phyloP scores from a whole-genome alignment of 1,140 invertebrate genomes.

The Drosophila equinoxialis region DNA sequence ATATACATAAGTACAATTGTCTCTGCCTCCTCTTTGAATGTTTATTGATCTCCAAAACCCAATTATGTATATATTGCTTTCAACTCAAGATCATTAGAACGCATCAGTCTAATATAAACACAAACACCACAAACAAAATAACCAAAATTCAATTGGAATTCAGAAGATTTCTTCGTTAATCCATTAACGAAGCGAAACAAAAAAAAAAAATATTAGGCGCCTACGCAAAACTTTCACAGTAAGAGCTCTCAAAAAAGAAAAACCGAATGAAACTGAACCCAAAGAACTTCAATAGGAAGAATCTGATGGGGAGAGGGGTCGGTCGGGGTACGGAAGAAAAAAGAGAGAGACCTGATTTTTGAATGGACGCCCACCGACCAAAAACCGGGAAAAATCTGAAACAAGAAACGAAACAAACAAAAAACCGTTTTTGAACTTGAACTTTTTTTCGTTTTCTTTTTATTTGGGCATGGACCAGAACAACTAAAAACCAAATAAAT shows the following conservation, averaged over 20 bases:
- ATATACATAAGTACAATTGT: background rate
- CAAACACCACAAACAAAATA: background rate
- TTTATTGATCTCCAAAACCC: background rate
- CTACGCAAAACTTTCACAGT: slow-evolving; percentile 63
- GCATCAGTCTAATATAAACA: background rate
- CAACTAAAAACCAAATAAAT: background rate
- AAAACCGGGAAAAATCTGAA: slow-evolving; percentile 12
- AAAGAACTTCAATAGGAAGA: slow-evolving; percentile 12
- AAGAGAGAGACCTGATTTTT: slow-evolving; percentile 22
- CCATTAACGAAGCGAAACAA: too few species aligned
- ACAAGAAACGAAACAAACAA: slow-evolving; percentile 11
- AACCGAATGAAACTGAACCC: slow-evolving; percentile 28
- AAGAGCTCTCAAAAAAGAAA: slow-evolving; percentile 18
- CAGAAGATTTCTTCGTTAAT: slow-evolving; percentile 10
- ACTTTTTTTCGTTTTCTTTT: slow-evolving; percentile 36
- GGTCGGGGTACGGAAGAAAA: background rate
- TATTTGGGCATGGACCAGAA: slow-evolving; percentile 3
- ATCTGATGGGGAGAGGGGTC: slow-evolving; percentile 11
- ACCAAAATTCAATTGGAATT: background rate
- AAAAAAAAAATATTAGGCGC: slow-evolving; percentile 17
- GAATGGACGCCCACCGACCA: background rate
- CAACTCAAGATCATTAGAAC: slow-evolving; percentile 7
- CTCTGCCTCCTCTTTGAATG: background rate
- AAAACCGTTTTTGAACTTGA: slow-evolving; percentile 67
- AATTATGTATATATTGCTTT: background rate